Percentiles rank a stretch among this genome's conserved stretches.
phyloP scores from a whole-genome alignment of 2,113 vertebrate genomes.

The Tetrao urogallus region DNA sequence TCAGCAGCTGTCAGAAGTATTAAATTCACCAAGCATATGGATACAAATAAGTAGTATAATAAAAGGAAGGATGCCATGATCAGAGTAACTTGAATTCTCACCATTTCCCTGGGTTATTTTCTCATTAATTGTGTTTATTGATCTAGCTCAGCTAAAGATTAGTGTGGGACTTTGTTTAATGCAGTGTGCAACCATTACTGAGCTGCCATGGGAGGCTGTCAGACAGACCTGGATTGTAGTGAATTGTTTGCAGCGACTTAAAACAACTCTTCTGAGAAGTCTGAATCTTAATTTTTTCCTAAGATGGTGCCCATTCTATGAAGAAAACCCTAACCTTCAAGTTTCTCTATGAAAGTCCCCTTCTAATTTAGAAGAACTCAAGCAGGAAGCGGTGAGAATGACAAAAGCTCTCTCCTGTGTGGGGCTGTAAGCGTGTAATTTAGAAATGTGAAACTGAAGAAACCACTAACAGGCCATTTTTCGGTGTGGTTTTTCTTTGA shows the following conservation, averaged over 20 bases:
- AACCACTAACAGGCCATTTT: not conserved
- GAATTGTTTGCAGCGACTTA: not conserved
- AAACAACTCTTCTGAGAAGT: not conserved
- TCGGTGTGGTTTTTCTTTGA: not conserved
- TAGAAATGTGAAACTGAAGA: not conserved
- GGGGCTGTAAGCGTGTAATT: not conserved
- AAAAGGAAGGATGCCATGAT: not conserved
- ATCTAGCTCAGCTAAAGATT: conserved; percentile 9
- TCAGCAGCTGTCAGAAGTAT: conserved; percentile 50
- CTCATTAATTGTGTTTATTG: conserved; percentile 13
- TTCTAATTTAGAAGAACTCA: not conserved
- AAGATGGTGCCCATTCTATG: not conserved
- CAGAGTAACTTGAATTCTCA: not conserved
- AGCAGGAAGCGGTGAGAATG: not conserved
- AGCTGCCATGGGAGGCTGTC: not conserved
- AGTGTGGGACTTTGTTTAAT: not conserved
- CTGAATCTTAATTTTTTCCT: not conserved
- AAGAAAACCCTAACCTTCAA: not conserved
- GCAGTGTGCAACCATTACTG: not conserved
- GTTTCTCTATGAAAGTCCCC: not conserved
- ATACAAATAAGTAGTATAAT: not conserved
- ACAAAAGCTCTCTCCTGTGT: not conserved
- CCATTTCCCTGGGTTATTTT: not conserved
- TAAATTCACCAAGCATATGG: conserved; percentile 3
- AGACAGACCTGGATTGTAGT: not conserved